phyloP scores from a whole-genome alignment of 2,797 vertebrate species.

The Sebastes paucispinis region DNA sequence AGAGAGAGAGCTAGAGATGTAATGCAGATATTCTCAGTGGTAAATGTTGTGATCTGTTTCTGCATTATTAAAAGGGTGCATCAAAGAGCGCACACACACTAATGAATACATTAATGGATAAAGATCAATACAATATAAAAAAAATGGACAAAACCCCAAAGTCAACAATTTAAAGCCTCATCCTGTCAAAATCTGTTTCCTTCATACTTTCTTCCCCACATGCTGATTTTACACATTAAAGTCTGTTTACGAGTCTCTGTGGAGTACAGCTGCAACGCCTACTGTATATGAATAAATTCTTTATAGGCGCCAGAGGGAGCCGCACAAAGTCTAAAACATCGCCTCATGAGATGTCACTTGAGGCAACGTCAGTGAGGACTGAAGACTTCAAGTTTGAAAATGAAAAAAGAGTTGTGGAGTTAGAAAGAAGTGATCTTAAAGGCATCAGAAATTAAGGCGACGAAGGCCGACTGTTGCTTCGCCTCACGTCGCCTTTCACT shows the following conservation, averaged over 20 bases:
- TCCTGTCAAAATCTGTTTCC: not conserved
- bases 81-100: not conserved
- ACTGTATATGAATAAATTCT: not conserved
- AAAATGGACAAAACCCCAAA: not conserved
- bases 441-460: too few species aligned
- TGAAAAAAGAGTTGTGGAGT: not conserved
- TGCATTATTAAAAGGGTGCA: slow-evolving; percentile 2
- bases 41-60: slow-evolving; percentile 18
- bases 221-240: not conserved
- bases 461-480: too few species aligned
- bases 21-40: not conserved
- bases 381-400: not conserved
- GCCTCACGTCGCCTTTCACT: too few species aligned
- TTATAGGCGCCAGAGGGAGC: not conserved
- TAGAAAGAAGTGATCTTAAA: not conserved
- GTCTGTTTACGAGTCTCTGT: not conserved
- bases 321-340: not conserved
- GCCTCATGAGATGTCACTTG: not conserved
- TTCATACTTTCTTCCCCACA: not conserved
- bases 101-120: not conserved
- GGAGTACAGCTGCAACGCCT: not conserved
- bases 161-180: not conserved
- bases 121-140: not conserved
- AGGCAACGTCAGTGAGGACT: not conserved
- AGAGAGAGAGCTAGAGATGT: slow-evolving; percentile 1